Evolutionary conservation across 2,888 invertebrate genomes (phyloP), one percentile per base, ranked within the genome.

Genomic region (Schrankia costaestrigalis): DNA sequence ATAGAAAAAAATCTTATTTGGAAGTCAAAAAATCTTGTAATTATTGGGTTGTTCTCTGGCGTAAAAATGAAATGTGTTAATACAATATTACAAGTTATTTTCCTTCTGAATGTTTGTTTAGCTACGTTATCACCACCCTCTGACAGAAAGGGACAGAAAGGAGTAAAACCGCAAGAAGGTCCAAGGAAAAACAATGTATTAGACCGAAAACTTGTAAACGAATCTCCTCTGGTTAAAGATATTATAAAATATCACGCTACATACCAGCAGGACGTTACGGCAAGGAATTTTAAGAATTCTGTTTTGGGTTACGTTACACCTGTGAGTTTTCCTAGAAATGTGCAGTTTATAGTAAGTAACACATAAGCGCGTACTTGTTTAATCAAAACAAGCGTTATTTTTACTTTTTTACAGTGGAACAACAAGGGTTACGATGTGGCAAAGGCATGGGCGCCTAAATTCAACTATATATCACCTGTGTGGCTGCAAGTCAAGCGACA

Each of bases 301-400:
- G 93, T 94, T 9, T 82, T 98, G 42, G 98, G 95, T 36, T 98
- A 95, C 78, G 95, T 97, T 25, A 98, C 98, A 26, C 97, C 97
- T 38, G 97, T 83, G 65, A 71, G 79, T 69, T 5, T 17, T 17
- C 17, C 17, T 5, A 17, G 4, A 17, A 5, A 17, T 17, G 17
- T 25, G 1, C 9, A 13, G 19, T 13, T 13, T 12, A 28, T 5
- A 12, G 2, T 6, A 2, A n/a, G 14, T 13, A 19, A 7, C 7
- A n/a, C 5, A 8, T 13, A 5, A 9, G 15, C 8, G 8, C 9
- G 6, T 21, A 12, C 4, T 10, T 19, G 18, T 1, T 18, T 35
- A 24, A n/a, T 23, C 2, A 12, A 17, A 13, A 11, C 2, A n/a
- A 9, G 5, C 14, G 3, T 22, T 6, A 26, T 6, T 29, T 18